Base-by-base conservation (phyloP, 2,797 vertebrate species). In the Cuculus canorus region DNA sequence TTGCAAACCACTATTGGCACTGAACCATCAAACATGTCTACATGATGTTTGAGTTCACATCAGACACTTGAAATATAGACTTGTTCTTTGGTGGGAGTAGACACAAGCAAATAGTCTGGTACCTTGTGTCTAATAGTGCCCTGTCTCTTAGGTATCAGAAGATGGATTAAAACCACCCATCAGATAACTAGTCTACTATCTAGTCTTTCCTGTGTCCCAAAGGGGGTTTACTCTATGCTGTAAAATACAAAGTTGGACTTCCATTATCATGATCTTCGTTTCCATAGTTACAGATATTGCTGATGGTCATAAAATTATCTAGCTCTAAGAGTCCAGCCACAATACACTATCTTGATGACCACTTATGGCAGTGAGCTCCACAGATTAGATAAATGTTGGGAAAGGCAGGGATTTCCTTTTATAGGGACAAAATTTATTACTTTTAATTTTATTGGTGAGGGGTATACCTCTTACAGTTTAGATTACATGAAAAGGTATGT, bases 371-470 rank as follows among this genome's bases (percentile, higher is more conserved):
- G 39, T 76, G 90, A 95, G 82, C 65, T 94, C 61, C 66, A 82
- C 10, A 82, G 80, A 95, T 87, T 57, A 92, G 59, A 35, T 77
- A 92, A 86, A 96, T 82, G 17, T 63, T 92, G 77, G 39, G 53
- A 39, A 84, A 92, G 91, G 50, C 43, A n/a, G 64, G 47, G 54
- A 86, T 89, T 91, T 92, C 73, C 59, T 83, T 95, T 94, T 73
- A 83, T 11, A 79, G 48, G 56, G 66, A 86, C 59, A 93, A 91
- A 93, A 93, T 86, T 92, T 95, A 84, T 80, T 86, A 54, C 65
- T 86, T 94, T 89, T 89, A 64, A 95, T 96, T 94, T 87, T 82
- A 80, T 70, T 91, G 65, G 52, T 43, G 50, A 95, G 64, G 60
- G 24, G 77, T 82, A 92, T 35, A 84, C 56, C 41, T 70, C 48